Base-by-base conservation (phyloP, 2,797 vertebrate genomes). In the Gymnothorax reevesii region DNA sequence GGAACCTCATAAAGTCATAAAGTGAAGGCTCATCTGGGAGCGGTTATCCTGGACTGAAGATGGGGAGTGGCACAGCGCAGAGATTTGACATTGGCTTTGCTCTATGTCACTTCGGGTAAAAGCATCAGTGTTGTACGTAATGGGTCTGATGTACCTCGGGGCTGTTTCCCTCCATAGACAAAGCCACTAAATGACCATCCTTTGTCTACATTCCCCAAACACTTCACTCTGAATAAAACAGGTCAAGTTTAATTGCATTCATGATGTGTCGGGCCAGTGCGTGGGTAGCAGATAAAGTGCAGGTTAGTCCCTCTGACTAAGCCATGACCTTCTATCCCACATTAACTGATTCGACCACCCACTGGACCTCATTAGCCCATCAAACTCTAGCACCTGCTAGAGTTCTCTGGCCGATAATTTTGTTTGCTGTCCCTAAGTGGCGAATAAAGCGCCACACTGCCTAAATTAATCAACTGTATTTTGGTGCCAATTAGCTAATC, bases 1-100 rank as follows among this genome's bases (percentile, higher is more conserved):
- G 27, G 60, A 25, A 80, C 73, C 60, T 82, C 75, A 59, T 85
- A 80, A 87, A 80, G 86, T 59, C 73, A 84, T 55, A 22, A 62
- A 64, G 55, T 62, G 59, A 66, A 0, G 20, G 73, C 66, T 71
- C 13, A 55, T 27, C 84, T 73, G 64, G 49, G 75, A 79, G 75
- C 75, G 7, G 6, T 79, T 22, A n/a, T 9, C 59, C 57, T 33
- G 75, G 20, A 7, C 75, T 10, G 49, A 17, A 6, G 59, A 77
- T 54, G 57, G 59, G 57, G 57, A 42, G 12, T 6, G 17, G 27
- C 55, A 55, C 22, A 20, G 49, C 22, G 20, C 4, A 10, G 7
- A 62, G 33, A 77, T 79, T 25, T 33, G 27, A 55, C 33, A 42
- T 42, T 42, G 33, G 33, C 33, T 42, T 42, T 42, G 33, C 33